Percentiles rank a stretch among this genome's conserved stretches.
phyloP scores from a whole-genome alignment of 2,888 invertebrate species.

The Eurytoma californica region DNA sequence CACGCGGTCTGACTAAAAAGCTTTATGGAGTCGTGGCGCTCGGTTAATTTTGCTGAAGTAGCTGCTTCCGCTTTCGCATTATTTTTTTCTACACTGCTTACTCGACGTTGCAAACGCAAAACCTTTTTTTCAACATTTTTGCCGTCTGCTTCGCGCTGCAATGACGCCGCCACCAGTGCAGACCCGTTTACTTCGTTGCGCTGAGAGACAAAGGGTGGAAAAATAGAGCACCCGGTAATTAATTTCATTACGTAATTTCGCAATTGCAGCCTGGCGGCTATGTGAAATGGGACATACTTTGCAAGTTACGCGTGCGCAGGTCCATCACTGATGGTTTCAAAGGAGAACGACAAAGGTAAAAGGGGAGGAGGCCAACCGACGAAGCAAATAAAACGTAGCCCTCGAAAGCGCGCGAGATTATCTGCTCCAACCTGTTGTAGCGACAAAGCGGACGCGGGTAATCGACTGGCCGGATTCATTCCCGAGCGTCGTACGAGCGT shows the following conservation, averaged over 20 bases:
- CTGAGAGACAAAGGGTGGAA: not conserved
- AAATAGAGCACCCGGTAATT: not conserved
- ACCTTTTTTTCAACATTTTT: not conserved
- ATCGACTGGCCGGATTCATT: conserved; percentile 14
- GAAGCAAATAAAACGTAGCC: not conserved
- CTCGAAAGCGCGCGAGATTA: not conserved
- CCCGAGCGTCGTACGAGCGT: conserved; percentile 14
- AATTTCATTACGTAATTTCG: not conserved
- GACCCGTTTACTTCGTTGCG: too few species aligned
- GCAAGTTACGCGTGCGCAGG: too few species aligned
- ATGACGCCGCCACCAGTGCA: not conserved
- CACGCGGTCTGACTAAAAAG: conserved; percentile 33
- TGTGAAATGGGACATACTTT: too few species aligned
- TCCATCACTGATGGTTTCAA: too few species aligned
- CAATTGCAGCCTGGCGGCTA: too few species aligned
- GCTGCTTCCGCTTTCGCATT: conserved; percentile 23
- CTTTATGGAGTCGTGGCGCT: conserved; percentile 34
- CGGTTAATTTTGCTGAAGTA: conserved; percentile 50
- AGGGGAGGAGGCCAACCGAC: too few species aligned
- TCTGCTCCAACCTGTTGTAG: conserved; percentile 35
- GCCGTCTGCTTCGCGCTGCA: not conserved
- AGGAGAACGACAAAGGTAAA: too few species aligned
- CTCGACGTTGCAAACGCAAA: conserved; percentile 4
- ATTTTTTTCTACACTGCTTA: conserved; percentile 10
- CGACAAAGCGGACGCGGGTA: not conserved